A percentile compares a stretch with the other conserved stretches of the same genome.
phyloP scores from a whole-genome alignment of 2,113 vertebrate species.

The Ancistrus triradiatus region DNA sequence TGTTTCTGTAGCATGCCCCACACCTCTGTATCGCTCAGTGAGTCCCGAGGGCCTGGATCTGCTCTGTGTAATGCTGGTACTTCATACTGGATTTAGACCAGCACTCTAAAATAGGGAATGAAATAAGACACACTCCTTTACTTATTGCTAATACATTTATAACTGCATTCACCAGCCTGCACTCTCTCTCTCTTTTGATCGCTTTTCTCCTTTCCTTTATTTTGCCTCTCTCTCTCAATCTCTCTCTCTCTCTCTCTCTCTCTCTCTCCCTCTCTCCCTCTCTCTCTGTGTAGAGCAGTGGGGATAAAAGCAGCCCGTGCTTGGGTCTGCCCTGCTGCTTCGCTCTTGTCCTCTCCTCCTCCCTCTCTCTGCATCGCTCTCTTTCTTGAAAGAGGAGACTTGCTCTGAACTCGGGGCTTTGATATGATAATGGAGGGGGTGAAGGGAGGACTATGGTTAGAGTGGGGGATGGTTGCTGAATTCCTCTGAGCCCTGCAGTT shows the following conservation, averaged over 20 bases:
- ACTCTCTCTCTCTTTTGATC: slow-evolving; percentile 35
- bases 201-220: not conserved
- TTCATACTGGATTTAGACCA: slow-evolving; percentile 62
- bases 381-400: slow-evolving; percentile 76
- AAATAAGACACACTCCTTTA: slow-evolving; percentile 50
- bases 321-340: slow-evolving; percentile 67
- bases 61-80: slow-evolving; percentile 56
- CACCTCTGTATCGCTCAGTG: too few species aligned
- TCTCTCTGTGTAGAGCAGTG: slow-evolving; percentile 40
- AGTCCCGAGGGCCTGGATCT: slow-evolving; percentile 56
- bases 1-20: too few species aligned
- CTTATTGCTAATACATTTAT: slow-evolving; percentile 57
- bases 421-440: slow-evolving; percentile 74
- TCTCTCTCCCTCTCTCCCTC: not conserved
- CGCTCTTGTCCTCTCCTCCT: slow-evolving; percentile 65
- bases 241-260: not conserved
- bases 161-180: slow-evolving; percentile 57
- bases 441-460: slow-evolving; percentile 46
- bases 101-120: slow-evolving; percentile 63
- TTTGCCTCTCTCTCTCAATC: not conserved
- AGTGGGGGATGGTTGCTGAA: slow-evolving; percentile 71
- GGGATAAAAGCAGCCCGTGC: slow-evolving; percentile 69
- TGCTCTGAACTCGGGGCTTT: slow-evolving; percentile 77
- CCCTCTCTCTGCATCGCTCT: slow-evolving; percentile 66
- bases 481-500: slow-evolving; percentile 77